A percentile compares a stretch with the other conserved stretches of the same genome.
Evolutionary conservation across 2,888 invertebrate genomes (phyloP).

Genomic region (Slavum lentiscoides): DNA sequence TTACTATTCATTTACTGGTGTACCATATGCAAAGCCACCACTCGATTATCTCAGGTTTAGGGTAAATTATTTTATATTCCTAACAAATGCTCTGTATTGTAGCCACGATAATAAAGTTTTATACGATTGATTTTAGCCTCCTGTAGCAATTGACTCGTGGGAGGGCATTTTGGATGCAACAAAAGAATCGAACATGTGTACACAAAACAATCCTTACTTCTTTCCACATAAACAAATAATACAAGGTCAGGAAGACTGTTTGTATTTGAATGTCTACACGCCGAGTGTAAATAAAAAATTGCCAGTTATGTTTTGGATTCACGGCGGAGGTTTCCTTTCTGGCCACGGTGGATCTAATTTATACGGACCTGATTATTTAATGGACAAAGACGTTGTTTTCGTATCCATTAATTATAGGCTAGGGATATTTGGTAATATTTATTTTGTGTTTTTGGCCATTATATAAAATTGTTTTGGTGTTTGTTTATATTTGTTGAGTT

Average conservation of each 20-base stretch:
- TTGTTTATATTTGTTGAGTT: not conserved
- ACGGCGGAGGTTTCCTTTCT: slow-evolving; percentile 51
- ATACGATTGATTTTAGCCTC: not conserved
- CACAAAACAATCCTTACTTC: slow-evolving; percentile 41
- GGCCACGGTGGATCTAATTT: slow-evolving; percentile 15
- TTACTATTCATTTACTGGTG: slow-evolving; percentile 59
- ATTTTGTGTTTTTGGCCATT: too few relatives aligned
- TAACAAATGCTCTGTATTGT: too few relatives aligned
- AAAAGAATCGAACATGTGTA: slow-evolving; percentile 16
- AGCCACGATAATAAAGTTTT: not conserved
- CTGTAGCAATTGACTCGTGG: slow-evolving; percentile 45
- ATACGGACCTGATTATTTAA: slow-evolving; percentile 45
- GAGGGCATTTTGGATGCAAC: slow-evolving; percentile 38
- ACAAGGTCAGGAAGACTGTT: slow-evolving; percentile 50
- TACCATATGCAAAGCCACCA: slow-evolving; percentile 61
- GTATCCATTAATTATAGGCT: slow-evolving; percentile 48
- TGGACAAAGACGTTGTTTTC: slow-evolving; percentile 49
- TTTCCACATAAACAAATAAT: not conserved
- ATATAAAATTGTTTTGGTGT: not conserved
- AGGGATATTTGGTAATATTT: slow-evolving; percentile 39
- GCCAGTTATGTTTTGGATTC: slow-evolving; percentile 54
- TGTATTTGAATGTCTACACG: slow-evolving; percentile 49
- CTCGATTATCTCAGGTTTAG: slow-evolving; percentile 60
- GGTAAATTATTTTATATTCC: slow-evolving; percentile 56
- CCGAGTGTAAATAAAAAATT: slow-evolving; percentile 20